Percentiles rank a stretch among this genome's conserved stretches.
Evolutionary conservation across 2,113 vertebrate genomes (phyloP).

Genomic region (Conger conger): DNA sequence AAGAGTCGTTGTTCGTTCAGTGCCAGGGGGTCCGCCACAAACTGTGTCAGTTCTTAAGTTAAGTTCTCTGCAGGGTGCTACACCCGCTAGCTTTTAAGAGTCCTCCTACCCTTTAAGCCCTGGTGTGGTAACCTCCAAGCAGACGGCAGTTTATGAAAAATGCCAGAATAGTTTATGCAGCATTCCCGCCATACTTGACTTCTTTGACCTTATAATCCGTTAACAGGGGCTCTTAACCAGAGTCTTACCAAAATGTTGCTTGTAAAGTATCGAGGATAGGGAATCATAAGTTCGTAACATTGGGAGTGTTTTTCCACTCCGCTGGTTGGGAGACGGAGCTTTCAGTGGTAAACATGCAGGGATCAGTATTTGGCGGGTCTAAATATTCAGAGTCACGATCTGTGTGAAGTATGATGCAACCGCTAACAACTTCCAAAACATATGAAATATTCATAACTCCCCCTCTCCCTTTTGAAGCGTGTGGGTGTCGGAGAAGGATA

Average conservation of each 20-base stretch:
- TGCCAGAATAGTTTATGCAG: slow-evolving; percentile 29
- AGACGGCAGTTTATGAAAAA: slow-evolving; percentile 35
- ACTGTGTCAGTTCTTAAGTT: not conserved
- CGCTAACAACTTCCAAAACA: slow-evolving; percentile 43
- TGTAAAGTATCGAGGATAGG: no score
- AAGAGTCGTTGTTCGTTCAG: not conserved
- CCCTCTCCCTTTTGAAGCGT: slow-evolving; percentile 26
- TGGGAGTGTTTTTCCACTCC: no score
- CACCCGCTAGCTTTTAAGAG: not conserved
- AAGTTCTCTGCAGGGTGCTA: not conserved
- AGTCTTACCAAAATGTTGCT: no score
- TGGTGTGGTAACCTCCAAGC: slow-evolving; percentile 36
- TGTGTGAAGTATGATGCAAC: not conserved
- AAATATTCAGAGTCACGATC: not conserved
- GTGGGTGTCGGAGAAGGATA: not conserved
- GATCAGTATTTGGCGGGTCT: not conserved
- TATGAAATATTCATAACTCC: slow-evolving; percentile 46
- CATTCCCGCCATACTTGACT: not conserved
- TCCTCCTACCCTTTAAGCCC: slow-evolving; percentile 26
- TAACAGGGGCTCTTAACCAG: no score
- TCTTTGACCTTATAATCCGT: no score
- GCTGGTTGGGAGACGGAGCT: not conserved
- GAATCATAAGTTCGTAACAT: no score
- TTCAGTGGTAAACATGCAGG: not conserved
- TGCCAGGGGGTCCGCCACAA: not conserved